Evolutionary conservation across 53 echinoderm and acorn worm genomes (phyloP), one percentile per base, ranked within the genome.

Genomic region (Holothuria scabra): DNA sequence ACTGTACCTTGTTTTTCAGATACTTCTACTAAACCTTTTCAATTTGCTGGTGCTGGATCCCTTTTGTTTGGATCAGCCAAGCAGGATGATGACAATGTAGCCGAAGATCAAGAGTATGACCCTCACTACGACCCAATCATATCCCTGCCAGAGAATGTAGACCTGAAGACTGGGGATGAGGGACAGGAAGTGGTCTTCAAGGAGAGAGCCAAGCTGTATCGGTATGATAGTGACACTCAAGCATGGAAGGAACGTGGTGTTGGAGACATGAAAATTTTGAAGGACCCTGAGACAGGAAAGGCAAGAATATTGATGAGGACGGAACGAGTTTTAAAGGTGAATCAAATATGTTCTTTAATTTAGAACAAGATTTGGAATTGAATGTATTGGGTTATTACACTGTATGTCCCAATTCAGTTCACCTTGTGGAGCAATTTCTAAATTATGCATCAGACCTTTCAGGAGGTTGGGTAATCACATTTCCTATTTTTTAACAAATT

Each of bases 211-310:
- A 88, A 86, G 30, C 86, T 96, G 0, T 93, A 90, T 63, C 88
- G 92, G 28, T 96, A 55, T 76, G 90, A 89, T 62, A 82, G 86
- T 49, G 86, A 85, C 30, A 44, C 69, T 19, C 89, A 85, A 30
- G 74, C 81, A 56, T 96, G 96, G 96, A 93, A 96, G 86, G 96
- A 96, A 56, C 89, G 93, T 12, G 96, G 96, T 19, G 88, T 96
- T 10, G 96, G 96, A 13, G 90, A 91, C 21, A 78, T 96, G 13
- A 96, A 96, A 80, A 38, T 96, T 14, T 33, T 90, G 82, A 78
- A 85, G 62, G 87, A 96, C 35, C 94, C 71, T 46, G 88, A 84
- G 18, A 90, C 88, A 4, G 93, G 93, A 12, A 41, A 67, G 60
- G 84, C 90, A 31, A 76, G 95, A 37, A 70, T 95, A 1, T 64